Base-by-base conservation (phyloP, 1,140 invertebrate species). In the Drosophila saltans region DNA sequence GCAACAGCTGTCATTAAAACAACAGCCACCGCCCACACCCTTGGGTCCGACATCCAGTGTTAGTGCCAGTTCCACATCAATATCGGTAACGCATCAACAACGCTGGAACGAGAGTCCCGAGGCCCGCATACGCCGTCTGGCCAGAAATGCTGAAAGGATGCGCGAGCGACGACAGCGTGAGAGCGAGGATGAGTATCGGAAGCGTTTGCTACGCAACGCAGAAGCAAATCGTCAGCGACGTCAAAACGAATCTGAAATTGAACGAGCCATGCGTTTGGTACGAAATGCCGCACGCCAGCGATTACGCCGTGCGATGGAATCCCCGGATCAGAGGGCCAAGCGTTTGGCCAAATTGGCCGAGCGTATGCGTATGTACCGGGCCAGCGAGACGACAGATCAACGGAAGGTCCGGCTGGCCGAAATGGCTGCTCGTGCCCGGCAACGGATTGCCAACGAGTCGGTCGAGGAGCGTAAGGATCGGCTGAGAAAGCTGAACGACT, bases 391-490 rank as follows among this genome's bases (percentile, higher is more conserved):
- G 11, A 80, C 83, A 16, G 93, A 94, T 43, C 93, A 94, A 67
- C 90, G 93, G 39, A 92, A 93, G 39, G 86, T 90, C 6, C 91
- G 94, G 0, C 79, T 94, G 33, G 91, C 93, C 5, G 92, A 93
- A 52, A 94, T 94, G 93, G 94, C 94, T n/a, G 93, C 92, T 11
- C 63, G 91, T 16, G 91, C 91, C 28, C 91, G 94, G 0, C 92
- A 93, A 28, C 90, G 93, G 52, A 92, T 94, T 7, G 93, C 93
- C 30, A 94, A 93, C 71, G 93, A 94, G 76, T 92, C 92, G 16
- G 91, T 92, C 8, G 93, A 94, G 36, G 93, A 94, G 80, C 92
- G 94, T 5, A 93, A 93, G 68, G 64, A 83, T 58, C 91, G 91
- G 85, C 91, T 92, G 78, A 90, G 82, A 83, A 92, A 92, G 78